phyloP scores from a whole-genome alignment of 1,140 invertebrate species.

The Drosophila ercepeae region DNA sequence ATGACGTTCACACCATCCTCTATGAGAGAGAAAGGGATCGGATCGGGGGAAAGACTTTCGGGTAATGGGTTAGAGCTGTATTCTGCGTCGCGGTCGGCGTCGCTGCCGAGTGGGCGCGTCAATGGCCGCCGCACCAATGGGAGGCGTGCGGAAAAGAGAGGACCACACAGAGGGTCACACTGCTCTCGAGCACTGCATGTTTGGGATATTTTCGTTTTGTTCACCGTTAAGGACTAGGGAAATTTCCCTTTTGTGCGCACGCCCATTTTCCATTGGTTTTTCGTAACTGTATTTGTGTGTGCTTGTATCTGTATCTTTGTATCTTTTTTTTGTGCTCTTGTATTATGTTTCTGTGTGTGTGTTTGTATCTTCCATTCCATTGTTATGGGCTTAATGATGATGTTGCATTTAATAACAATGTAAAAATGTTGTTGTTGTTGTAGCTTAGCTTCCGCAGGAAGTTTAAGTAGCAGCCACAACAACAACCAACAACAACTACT shows the following conservation, averaged over 20 bases:
- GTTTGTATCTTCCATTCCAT: slow-evolving; percentile 51
- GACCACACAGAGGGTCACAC: slow-evolving; percentile 32
- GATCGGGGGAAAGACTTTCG: neutral
- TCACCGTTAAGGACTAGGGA: slow-evolving; percentile 19
- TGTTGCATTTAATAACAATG: slow-evolving; percentile 76
- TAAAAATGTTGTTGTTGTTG: slow-evolving; percentile 59
- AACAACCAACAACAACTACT: slow-evolving; percentile 22
- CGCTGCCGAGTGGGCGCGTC: slow-evolving; percentile 54
- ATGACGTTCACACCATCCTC: slow-evolving; percentile 57
- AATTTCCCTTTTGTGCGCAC: slow-evolving; percentile 52
- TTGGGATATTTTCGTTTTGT: slow-evolving; percentile 54
- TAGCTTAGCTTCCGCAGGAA: slow-evolving; percentile 77
- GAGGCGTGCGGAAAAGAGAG: slow-evolving; percentile 43
- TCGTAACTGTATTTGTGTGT: neutral
- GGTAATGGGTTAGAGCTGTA: slow-evolving; percentile 13
- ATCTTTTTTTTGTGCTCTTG: slow-evolving; percentile 3
- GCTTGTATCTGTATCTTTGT: slow-evolving; percentile 1
- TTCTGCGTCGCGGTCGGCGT: slow-evolving; percentile 37
- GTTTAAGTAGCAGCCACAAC: slow-evolving; percentile 62
- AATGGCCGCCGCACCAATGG: slow-evolving; percentile 48
- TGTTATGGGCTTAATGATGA: slow-evolving; percentile 80
- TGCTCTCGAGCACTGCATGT: no score
- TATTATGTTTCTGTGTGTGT: neutral
- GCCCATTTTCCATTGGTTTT: slow-evolving; percentile 59
- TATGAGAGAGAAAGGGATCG: no score